Conservation (phyloP, 2,797 vertebrate genomes). For the Cryptoblepharus egeriae region DNA sequence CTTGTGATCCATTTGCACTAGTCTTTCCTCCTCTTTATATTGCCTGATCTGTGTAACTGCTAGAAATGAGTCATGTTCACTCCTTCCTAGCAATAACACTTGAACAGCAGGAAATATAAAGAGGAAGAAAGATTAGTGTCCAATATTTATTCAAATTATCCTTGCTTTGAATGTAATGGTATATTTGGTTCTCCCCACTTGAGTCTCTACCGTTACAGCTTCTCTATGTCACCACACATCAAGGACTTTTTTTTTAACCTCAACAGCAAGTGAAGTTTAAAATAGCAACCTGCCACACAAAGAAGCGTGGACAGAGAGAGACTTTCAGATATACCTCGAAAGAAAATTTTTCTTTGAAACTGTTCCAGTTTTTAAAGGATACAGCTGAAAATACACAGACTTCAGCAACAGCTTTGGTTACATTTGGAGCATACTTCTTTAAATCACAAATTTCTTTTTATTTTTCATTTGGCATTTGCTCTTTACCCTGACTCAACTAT, state of each 20-base stretch:
- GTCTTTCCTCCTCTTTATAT: constrained; percentile 3
- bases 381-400: constrained; percentile 1
- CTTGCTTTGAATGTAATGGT: background rate
- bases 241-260: background rate
- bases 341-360: background rate
- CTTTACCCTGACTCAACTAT: background rate
- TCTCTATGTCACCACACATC: background rate
- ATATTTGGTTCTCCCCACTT: background rate
- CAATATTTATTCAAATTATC: too few relatives aligned
- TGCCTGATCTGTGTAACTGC: constrained; percentile 8
- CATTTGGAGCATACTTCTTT: background rate
- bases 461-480: background rate
- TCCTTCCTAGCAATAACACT: background rate
- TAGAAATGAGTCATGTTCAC: background rate
- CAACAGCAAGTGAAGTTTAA: background rate
- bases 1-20: background rate
- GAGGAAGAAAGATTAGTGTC: too few relatives aligned
- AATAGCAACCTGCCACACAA: background rate
- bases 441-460: background rate
- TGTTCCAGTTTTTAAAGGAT: constrained; percentile 15
- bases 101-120: background rate
- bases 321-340: constrained; percentile 1
- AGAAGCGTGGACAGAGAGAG: background rate
- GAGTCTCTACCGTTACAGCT: background rate
- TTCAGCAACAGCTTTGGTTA: background rate